Evolutionary conservation across 2,797 vertebrate genomes (phyloP), one percentile per base, ranked within the genome.

Genomic region (Scleropages formosus): DNA sequence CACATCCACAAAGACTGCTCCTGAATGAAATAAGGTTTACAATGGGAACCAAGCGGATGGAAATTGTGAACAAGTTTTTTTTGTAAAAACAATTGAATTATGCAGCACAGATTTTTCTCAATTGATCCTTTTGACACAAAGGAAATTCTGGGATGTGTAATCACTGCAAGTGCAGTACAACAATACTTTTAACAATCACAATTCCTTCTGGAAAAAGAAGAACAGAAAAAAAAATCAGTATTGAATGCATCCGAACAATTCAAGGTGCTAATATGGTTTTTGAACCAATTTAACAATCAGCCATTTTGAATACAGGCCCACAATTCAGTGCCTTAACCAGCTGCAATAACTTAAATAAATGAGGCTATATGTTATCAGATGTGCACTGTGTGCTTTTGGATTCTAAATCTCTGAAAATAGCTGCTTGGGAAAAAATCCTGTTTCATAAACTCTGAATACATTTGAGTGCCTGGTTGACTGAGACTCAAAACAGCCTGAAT

Each of bases 101-200:
- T 26, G 49, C 10, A 9, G 56, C 56, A 20, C 15, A 16, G 53
- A 46, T 75, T 60, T 69, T 27, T 44, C 65, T 22, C 31, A 75
- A 46, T 16, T 12, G 53, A 20, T 60, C 53, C 4, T 20, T 12
- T 63, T 31, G 63, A 46, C 27, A 39, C 65, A 47, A 27, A 60
- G 9, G 44, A 31, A 69, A 58, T 27, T 3, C 31, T n/a, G 65
- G 65, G 56, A 61, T 69, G 61, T 69, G 65, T 46, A 75, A 75
- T 75, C 65, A 60, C n/a, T 27, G 27, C 27, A 31, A 61, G 39
- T 26, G 68, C 65, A 67, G 75, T 68, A 31, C 39, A 68, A 60
- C 65, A 75, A 75, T 60, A 20, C 31, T 64, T 75, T 75, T 20
- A 69, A 60, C 56, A 49, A 75, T 47, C 44, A 44, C 1, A 16